phyloP scores from a whole-genome alignment of 2,797 vertebrate genomes.

The Scomberomorus guttatus region DNA sequence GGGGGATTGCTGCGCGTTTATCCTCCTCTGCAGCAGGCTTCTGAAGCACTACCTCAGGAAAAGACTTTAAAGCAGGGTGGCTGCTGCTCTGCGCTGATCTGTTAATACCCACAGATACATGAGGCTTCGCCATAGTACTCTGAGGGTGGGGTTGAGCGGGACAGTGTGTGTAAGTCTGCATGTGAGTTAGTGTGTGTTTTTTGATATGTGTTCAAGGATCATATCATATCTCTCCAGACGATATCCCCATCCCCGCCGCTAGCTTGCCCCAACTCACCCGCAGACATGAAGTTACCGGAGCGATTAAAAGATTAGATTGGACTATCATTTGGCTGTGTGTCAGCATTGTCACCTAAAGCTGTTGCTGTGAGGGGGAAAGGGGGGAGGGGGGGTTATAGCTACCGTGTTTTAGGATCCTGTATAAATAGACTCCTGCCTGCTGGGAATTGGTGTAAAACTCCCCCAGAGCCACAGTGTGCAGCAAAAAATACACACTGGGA shows the following conservation, averaged over 20 bases:
- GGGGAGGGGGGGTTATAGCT: slow-evolving; percentile 34
- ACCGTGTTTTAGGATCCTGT: slow-evolving; percentile 67
- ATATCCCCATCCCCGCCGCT: slow-evolving; percentile 60
- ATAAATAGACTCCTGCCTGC: slow-evolving; percentile 73
- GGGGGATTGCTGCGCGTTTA: slow-evolving; percentile 81
- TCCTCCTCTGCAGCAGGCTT: slow-evolving; percentile 84
- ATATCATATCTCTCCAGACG: slow-evolving; percentile 76
- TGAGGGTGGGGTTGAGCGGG: slow-evolving; percentile 61
- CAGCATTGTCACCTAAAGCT: slow-evolving; percentile 74
- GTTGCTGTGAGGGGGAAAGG: slow-evolving; percentile 9
- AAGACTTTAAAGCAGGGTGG: slow-evolving; percentile 83
- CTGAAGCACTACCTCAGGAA: slow-evolving; percentile 85
- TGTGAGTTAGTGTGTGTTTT: slow-evolving; percentile 58
- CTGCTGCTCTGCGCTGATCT: slow-evolving; percentile 80
- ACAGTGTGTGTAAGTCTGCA: slow-evolving; percentile 51
- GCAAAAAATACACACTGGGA: slow-evolving; percentile 58
- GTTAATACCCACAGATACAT: slow-evolving; percentile 82
- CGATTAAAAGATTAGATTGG: slow-evolving; percentile 84
- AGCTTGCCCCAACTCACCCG: slow-evolving; percentile 65
- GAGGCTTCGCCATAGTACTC: slow-evolving; percentile 66
- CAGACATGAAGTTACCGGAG: slow-evolving; percentile 74
- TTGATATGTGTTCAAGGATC: slow-evolving; percentile 67
- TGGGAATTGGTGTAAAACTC: slow-evolving; percentile 72
- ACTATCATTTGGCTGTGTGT: slow-evolving; percentile 73
- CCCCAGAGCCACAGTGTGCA: slow-evolving; percentile 53